A percentile compares a stretch with the other conserved stretches of the same genome.
Evolutionary conservation across 2,113 vertebrate species (phyloP).

Genomic region (Vimba vimba): DNA sequence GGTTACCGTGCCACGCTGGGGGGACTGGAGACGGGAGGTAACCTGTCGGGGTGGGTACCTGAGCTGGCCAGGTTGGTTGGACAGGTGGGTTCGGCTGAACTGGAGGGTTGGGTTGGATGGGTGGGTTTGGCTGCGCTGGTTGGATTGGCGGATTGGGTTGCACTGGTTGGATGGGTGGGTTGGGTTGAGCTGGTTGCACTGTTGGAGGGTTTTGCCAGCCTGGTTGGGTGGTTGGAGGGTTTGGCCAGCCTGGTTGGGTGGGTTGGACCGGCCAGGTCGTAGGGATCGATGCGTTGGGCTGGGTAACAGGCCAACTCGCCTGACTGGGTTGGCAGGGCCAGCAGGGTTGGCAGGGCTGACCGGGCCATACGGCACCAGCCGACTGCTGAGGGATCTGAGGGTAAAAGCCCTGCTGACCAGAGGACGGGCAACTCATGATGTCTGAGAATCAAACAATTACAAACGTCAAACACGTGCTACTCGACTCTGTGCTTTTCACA

Average conservation of each 20-base stretch:
- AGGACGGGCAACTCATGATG: constrained; percentile 66
- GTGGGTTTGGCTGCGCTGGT: constrained; percentile 32
- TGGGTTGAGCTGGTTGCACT: neutral
- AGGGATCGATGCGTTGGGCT: neutral
- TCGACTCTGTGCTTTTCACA: neutral
- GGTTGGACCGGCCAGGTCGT: constrained; percentile 59
- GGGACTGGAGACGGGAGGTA: constrained; percentile 1
- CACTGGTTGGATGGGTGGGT: neutral
- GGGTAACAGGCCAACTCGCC: constrained; percentile 33
- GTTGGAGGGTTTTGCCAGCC: constrained; percentile 56
- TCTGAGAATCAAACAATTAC: neutral
- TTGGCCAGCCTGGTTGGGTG: constrained; percentile 64
- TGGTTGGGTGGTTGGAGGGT: constrained; percentile 47
- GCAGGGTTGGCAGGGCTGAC: constrained; percentile 64
- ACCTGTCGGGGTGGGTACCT: constrained; percentile 43
- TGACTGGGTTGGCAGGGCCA: constrained; percentile 40
- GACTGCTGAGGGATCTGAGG: constrained; percentile 55
- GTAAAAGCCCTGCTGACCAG: constrained; percentile 71
- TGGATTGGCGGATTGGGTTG: constrained; percentile 5
- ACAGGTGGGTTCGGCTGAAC: constrained; percentile 40
- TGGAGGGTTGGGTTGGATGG: neutral
- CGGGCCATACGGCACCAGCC: constrained; percentile 64
- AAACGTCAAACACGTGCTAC: neutral
- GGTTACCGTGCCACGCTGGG: constrained; percentile 72
- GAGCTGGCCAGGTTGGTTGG: constrained; percentile 45